Percentiles rank a stretch among this genome's conserved stretches.
Evolutionary conservation across 2,888 invertebrate species (phyloP).

Genomic region (Cryptocephalus moraei): DNA sequence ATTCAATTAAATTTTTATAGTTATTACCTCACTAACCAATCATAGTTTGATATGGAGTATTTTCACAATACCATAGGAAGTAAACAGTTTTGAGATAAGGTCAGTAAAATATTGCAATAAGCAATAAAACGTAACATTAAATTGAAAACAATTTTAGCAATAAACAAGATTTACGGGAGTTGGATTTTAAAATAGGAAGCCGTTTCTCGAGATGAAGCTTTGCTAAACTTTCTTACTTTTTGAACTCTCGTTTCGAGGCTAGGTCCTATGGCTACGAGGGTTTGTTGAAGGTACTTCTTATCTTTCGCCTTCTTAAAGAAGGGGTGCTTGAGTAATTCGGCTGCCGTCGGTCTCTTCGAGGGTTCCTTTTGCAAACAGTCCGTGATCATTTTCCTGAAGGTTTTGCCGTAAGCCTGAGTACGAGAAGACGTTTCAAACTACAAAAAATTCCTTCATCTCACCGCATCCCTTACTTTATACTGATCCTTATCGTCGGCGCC

Average conservation of each 20-base stretch:
- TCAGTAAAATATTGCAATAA: no score
- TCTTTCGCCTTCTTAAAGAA: conserved; percentile 98
- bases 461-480: conserved; percentile 54
- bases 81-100: no score
- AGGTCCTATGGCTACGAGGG: conserved; percentile 75
- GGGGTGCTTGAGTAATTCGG: conserved; percentile 90
- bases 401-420: conserved; percentile 87
- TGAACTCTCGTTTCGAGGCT: conserved; percentile 84
- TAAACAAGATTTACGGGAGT: not conserved
- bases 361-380: conserved; percentile 97
- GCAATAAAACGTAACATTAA: no score
- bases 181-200: not conserved
- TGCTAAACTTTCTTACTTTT: conserved; percentile 50
- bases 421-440: conserved; percentile 3
- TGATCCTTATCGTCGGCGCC: conserved; percentile 94
- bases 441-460: not conserved
- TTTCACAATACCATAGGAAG: no score
- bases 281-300: conserved; percentile 77
- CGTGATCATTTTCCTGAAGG: conserved; percentile 91
- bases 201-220: not conserved
- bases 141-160: no score
- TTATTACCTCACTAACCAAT: no score
- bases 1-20: no score
- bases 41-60: no score
- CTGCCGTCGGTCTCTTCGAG: conserved; percentile 86